A percentile compares a stretch with the other conserved stretches of the same genome.
Evolutionary conservation across 2,888 invertebrate species (phyloP).

Genomic region (Cosmia pyralina): DNA sequence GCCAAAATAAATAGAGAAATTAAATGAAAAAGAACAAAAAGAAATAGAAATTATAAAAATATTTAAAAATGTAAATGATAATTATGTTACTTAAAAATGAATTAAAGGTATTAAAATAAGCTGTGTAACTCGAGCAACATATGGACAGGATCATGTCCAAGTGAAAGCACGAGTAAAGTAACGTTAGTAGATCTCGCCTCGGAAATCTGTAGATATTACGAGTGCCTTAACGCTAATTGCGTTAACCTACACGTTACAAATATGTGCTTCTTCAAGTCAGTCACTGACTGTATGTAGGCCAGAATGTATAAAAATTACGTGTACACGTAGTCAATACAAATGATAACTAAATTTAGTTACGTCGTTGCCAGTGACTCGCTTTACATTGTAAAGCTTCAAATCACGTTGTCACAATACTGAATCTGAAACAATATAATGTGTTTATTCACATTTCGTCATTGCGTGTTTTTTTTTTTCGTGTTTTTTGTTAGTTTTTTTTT

Average conservation of each 20-base stretch:
- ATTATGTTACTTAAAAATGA: no score
- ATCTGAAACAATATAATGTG: slow-evolving; percentile 58
- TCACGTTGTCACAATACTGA: slow-evolving; percentile 55
- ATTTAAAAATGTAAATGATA: no score
- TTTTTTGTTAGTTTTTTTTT: no score
- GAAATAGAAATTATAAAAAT: no score
- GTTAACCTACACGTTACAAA: slow-evolving; percentile 60
- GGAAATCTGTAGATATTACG: slow-evolving; percentile 3
- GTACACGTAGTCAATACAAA: slow-evolving; percentile 53
- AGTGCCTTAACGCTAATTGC: slow-evolving; percentile 19
- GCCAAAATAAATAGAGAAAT: no score
- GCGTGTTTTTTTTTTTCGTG: no score
- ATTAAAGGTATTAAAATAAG: no score
- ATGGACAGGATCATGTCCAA: neutral
- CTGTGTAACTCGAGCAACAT: neutral
- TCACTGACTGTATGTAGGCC: slow-evolving; percentile 51
- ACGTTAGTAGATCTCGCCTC: neutral
- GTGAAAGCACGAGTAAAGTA: neutral
- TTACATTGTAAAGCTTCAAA: slow-evolving; percentile 37
- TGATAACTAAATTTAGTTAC: slow-evolving; percentile 58
- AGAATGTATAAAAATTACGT: slow-evolving; percentile 58
- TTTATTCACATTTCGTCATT: no score
- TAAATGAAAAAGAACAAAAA: no score
- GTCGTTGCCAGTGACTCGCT: slow-evolving; percentile 35
- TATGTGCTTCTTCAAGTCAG: slow-evolving; percentile 41